Evolutionary conservation across 1,140 invertebrate genomes (phyloP).

Genomic region (Ceratitis capitata): DNA sequence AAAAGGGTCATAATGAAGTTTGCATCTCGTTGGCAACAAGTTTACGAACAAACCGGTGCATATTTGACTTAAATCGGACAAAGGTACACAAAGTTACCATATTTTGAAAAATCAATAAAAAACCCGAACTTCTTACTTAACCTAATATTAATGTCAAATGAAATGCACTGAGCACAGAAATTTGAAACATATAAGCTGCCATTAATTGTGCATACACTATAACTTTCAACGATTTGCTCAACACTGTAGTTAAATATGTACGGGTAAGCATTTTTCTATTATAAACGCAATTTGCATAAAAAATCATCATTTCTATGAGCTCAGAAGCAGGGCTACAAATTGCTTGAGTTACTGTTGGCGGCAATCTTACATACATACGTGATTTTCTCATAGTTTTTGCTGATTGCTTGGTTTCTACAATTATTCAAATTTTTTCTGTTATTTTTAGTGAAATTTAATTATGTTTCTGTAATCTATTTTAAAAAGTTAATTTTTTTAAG

Average conservation of each 20-base stretch:
- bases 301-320: not conserved
- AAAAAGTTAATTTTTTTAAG: not conserved
- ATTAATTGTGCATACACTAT: no score
- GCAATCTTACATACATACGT: not conserved
- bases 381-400: not conserved
- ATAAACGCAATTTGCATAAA: not conserved
- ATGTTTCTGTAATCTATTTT: not conserved
- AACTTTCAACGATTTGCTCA: not conserved
- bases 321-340: not conserved
- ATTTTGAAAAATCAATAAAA: no score
- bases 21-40: no score
- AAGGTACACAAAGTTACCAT: no score
- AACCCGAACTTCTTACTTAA: no score
- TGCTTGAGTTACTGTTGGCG: not conserved
- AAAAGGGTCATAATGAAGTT: no score
- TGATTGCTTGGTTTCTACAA: not conserved
- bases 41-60: no score
- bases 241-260: not conserved
- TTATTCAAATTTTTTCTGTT: not conserved
- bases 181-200: no score
- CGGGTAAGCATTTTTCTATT: conserved; percentile 1
- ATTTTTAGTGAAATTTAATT: not conserved
- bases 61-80: no score
- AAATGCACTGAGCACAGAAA: no score
- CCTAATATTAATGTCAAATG: no score